Conservation (phyloP, 2,113 vertebrate genomes). For the Lepus americanus region DNA sequence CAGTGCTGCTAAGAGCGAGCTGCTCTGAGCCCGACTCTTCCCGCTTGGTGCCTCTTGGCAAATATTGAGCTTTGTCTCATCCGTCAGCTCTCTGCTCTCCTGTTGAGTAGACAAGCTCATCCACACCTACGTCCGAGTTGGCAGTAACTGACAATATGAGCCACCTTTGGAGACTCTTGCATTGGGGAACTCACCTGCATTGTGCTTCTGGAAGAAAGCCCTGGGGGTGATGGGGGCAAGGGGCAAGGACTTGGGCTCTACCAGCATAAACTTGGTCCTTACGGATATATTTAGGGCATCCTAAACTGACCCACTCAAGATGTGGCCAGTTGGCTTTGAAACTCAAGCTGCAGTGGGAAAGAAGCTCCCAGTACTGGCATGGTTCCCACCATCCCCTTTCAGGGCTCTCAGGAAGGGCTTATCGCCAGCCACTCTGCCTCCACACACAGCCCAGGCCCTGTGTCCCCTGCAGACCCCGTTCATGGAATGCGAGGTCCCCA, state of each 20-base stretch:
- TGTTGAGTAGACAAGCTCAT: background rate
- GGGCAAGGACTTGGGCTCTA: background rate
- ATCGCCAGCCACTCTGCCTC: background rate
- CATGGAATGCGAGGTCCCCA: background rate
- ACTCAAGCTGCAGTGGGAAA: background rate
- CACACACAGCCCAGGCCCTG: background rate
- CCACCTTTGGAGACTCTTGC: background rate
- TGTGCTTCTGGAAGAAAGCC: background rate
- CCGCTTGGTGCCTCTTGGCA: background rate
- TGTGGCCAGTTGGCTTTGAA: background rate
- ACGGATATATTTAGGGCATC: background rate
- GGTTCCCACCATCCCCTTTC: background rate
- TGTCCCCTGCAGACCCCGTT: background rate
- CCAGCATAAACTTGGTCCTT: background rate
- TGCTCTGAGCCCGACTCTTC: background rate
- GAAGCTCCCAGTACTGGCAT: background rate
- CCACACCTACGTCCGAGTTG: background rate
- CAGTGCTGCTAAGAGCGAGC: background rate
- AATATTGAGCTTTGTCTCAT: background rate
- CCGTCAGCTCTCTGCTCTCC: background rate
- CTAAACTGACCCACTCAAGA: background rate
- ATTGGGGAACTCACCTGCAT: background rate
- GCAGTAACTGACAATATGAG: background rate
- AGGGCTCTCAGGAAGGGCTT: background rate
- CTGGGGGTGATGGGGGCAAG: background rate